Percentiles rank a stretch among this genome's conserved stretches.
Evolutionary conservation across 2,888 invertebrate species (phyloP).

Genomic region (Synergus laeviventris): DNA sequence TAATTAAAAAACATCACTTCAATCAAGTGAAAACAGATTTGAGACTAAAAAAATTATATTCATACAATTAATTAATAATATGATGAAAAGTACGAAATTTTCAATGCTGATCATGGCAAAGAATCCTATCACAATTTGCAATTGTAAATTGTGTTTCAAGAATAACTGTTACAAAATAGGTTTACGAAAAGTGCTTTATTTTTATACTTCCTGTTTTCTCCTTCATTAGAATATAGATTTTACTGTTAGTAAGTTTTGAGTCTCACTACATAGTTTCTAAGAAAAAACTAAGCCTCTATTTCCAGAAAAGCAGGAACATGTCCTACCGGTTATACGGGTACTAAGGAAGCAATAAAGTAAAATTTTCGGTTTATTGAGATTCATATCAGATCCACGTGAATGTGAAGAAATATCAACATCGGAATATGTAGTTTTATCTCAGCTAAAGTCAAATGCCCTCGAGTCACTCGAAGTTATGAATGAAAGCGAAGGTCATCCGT

Average conservation of each 20-base stretch:
- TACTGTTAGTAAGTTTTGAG: constrained; percentile 4
- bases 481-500: constrained; percentile 52
- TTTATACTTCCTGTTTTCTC: constrained; percentile 10
- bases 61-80: too few species aligned
- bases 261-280: constrained; percentile 5
- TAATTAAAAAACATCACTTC: not conserved
- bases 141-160: not conserved
- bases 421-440: not conserved
- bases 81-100: too few species aligned
- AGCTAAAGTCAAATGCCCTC: not conserved
- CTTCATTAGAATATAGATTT: not conserved
- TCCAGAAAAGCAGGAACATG: constrained; percentile 23
- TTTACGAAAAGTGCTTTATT: not conserved
- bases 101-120: too few species aligned
- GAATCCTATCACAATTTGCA: not conserved
- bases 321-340: constrained; percentile 30
- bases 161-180: not conserved
- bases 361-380: constrained; percentile 36
- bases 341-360: constrained; percentile 29
- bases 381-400: constrained; percentile 25
- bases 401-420: constrained; percentile 36
- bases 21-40: too few species aligned
- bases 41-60: too few species aligned
- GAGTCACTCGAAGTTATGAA: constrained; percentile 54
- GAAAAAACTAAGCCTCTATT: constrained; percentile 23